phyloP scores from a whole-genome alignment of 1,140 invertebrate species.

The Drosophila nikananu region DNA sequence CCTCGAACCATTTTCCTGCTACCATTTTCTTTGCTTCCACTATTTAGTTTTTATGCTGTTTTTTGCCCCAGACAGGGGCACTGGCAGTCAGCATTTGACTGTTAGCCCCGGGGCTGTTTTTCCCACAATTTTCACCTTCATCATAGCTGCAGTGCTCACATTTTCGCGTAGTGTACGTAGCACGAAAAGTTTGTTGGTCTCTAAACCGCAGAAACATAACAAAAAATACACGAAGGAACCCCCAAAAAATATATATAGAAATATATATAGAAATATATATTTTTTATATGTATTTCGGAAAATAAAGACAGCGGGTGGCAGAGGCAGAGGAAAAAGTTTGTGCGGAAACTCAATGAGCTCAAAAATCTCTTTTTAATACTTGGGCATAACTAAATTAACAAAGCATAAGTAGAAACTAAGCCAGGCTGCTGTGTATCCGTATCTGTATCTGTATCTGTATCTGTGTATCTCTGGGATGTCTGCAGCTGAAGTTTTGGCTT shows the following conservation, averaged over 20 bases:
- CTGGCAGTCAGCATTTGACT: conserved; percentile 19
- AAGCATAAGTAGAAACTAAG: conserved; percentile 51
- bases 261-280: no score
- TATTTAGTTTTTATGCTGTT: background rate
- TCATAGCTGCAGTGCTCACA: background rate
- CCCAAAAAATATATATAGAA: background rate
- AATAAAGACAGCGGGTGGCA: conserved; percentile 15
- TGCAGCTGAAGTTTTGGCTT: conserved; percentile 31
- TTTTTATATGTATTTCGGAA: background rate
- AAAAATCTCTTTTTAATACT: conserved; percentile 81
- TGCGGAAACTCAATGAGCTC: conserved; percentile 70
- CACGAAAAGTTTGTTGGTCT: conserved; percentile 5
- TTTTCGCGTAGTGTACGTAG: background rate
- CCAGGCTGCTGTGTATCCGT: background rate
- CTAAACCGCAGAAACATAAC: background rate
- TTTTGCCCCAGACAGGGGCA: conserved; percentile 10
- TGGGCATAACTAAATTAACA: conserved; percentile 79
- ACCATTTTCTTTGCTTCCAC: background rate
- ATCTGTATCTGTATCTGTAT: background rate
- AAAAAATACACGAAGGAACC: conserved; percentile 4
- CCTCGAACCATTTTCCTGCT: background rate
- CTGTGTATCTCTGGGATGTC: conserved; percentile 16
- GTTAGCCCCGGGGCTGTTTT: conserved; percentile 4
- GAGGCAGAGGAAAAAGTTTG: conserved; percentile 56
- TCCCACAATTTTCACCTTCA: background rate